Evolutionary conservation across 2,797 vertebrate genomes (phyloP), one percentile per base, ranked within the genome.

Genomic region (Phrynocephalus guinanensis): DNA sequence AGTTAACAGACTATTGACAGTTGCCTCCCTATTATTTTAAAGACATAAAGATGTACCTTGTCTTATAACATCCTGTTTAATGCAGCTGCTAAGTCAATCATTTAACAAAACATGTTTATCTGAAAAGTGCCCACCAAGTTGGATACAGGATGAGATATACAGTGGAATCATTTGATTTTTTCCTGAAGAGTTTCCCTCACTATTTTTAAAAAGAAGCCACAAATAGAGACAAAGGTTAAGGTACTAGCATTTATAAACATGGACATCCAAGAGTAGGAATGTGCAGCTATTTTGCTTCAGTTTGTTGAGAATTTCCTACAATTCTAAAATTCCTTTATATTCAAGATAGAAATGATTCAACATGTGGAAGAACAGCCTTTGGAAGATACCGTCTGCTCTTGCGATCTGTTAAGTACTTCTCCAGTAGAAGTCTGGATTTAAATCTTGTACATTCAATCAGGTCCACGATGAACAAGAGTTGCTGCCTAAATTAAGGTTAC

Each of bases 1-100:
- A 52, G 60, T 86, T 22, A 88, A 56, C 9, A 86, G 33, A 84
- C 86, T 82, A 77, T 18, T 90, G 85, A 89, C 82, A 76, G 84
- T 75, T 83, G 80, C 56, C 52, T 78, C 60, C 63, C 79, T 83
- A 83, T 80, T 90, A 80, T 90, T 76, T 79, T 76, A 86, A 60
- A 71, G 60, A 80, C 60, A 86, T 63, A 71, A 87, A 83, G 78
- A 68, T 71, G 22, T 84, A 81, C 77, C 82, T 79, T 87, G 38
- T 72, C 86, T 79, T 87, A 38, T 88, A 26, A 30, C 63, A 72
- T 28, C 48, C 22, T 70, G 20, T 73, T 90, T 60, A 88, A 77
- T 63, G 1, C 72, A 86, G 60, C 3, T 22, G 15, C 63, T 38
- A 84, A 71, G 66, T 88, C 86, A 85, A 76, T 68, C n/a, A 73